A percentile compares a stretch with the other conserved stretches of the same genome.
phyloP scores from a whole-genome alignment of 1,140 invertebrate genomes.

The Drosophila pseudoananassae region DNA sequence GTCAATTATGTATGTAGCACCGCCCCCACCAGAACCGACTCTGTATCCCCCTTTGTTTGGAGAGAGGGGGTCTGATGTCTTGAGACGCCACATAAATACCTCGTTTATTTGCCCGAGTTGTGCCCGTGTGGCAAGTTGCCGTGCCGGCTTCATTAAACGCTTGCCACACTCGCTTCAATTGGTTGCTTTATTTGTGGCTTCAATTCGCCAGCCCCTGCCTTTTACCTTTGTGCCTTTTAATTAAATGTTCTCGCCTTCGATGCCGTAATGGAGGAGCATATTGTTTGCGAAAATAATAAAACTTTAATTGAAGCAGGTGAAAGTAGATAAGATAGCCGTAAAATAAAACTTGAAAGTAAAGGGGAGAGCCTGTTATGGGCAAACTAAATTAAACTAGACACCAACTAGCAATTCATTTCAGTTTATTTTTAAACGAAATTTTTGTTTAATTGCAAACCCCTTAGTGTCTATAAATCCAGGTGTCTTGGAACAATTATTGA shows the following conservation, averaged over 20 bases:
- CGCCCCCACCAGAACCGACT: neutral
- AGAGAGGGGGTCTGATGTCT: constrained; percentile 31
- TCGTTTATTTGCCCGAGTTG: constrained; percentile 67
- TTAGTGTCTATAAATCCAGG: neutral
- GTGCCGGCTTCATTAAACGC: constrained; percentile 67
- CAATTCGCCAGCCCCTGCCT: constrained; percentile 48
- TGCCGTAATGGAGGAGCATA: constrained; percentile 34
- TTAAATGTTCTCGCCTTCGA: constrained; percentile 51
- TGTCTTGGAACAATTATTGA: constrained; percentile 10
- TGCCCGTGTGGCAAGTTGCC: constrained; percentile 43
- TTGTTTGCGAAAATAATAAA: constrained; percentile 46
- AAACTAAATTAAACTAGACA: neutral
- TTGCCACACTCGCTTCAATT: constrained; percentile 68
- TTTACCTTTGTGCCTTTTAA: constrained; percentile 59
- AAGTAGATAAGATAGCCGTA: constrained; percentile 29
- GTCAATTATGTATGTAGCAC: constrained; percentile 72
- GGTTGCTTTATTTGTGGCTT: constrained; percentile 77
- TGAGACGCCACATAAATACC: constrained; percentile 72
- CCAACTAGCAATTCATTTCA: neutral
- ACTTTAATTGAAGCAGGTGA: constrained; percentile 27
- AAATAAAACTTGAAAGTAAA: constrained; percentile 12
- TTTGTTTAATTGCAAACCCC: too few relatives aligned
- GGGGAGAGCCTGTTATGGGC: too few relatives aligned
- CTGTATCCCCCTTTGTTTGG: neutral
- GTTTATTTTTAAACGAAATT: neutral